Base-by-base conservation (phyloP, 2,888 invertebrate species). In the Euproctis similis region DNA sequence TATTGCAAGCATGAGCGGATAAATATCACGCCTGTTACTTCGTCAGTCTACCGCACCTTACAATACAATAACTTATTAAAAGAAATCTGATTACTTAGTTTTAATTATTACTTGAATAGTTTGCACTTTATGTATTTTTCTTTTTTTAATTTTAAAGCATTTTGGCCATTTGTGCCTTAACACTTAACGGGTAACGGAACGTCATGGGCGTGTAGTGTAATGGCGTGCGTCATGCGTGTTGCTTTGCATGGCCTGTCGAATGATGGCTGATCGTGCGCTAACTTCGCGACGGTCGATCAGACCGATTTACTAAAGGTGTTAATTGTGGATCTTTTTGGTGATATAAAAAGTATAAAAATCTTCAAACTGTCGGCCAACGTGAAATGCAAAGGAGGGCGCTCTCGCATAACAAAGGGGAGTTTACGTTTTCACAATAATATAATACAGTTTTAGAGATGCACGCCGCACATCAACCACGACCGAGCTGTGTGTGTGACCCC, bases 341-440 rank as follows among this genome's bases (percentile, higher is more conserved):
- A 49, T 51, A 44, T 53, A 62, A 57, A 53, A 55, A 59, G 55
- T 62, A 62, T 67, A 60, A 63, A 21, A 57, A 40, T 53, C 54
- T 43, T 46, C 61, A 67, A 59, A 64, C 70, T 67, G 73, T 54
- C 54, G 53, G 61, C 55, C 62, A 45, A 65, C 75, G 80, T 81
- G 82, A 81, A 72, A 84, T 84, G 80, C 82, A 82, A 80, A 84
- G 82, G 68, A 81, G 76, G 63, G 71, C 74, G 68, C 69, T 71
- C 73, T 73, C 78, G 60, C 74, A 76, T 57, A 74, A 70, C 47
- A 84, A 84, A 84, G 82, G 84, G 64, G 72, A 80, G 81, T 81
- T 56, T 32, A 57, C 54, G 55, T 54, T 69, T 59, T 49, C 46
- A 6, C 52, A 58, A 47, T 42, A 54, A 46, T 42, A 46, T 26